These are phyloP conservation scores for Drosophila ficusphila DNA, from an alignment of 1,140 invertebrate species.

Conservation along the genomic window DNA sequence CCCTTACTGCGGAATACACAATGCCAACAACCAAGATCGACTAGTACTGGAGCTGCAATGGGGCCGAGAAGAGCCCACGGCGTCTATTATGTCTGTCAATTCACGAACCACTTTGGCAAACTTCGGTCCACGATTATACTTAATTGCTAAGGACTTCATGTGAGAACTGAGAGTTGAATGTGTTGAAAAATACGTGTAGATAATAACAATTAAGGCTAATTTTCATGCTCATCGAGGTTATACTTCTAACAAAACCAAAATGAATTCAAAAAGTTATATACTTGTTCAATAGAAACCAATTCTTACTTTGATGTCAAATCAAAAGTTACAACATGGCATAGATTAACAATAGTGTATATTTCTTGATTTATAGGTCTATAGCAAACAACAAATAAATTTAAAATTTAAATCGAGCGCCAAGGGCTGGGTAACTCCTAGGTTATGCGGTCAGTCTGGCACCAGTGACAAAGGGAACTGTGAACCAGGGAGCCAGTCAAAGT, in stretches of 20 bases:
- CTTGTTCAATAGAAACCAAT: conserved; percentile 51
- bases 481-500: not conserved
- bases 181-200: conserved; percentile 43
- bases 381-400: conserved; percentile 51
- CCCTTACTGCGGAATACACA: conserved; percentile 60
- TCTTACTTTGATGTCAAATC: conserved; percentile 35
- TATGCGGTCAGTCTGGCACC: not conserved
- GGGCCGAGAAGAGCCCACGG: conserved; percentile 6
- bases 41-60: conserved; percentile 67
- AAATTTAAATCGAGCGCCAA: conserved; percentile 15
- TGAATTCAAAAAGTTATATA: conserved; percentile 34
- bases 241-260: conserved; percentile 54
- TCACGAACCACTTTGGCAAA: conserved; percentile 24
- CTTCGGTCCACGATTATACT: conserved; percentile 5
- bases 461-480: not conserved
- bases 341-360: conserved; percentile 46
- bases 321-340: conserved; percentile 23
- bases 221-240: conserved; percentile 76
- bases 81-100: conserved; percentile 62
- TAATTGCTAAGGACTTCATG: conserved; percentile 13
- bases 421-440: not conserved
- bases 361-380: conserved; percentile 40
- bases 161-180: conserved; percentile 8
- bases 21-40: conserved; percentile 82
- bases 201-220: conserved; percentile 71